Base-by-base conservation (phyloP, 2,797 vertebrate genomes). In the Ficedula albicollis region DNA sequence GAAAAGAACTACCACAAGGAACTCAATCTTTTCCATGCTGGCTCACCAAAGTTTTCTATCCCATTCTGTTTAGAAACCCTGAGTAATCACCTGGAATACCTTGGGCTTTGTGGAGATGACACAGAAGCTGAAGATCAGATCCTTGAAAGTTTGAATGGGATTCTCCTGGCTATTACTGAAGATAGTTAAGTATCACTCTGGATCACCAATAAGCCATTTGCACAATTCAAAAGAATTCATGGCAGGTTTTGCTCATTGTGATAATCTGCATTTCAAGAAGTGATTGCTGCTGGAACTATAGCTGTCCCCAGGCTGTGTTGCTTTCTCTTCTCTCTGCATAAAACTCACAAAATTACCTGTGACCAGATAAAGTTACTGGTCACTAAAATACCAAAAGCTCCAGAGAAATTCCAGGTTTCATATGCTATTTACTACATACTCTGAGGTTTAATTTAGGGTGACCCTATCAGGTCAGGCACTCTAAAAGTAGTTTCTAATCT, bases 131-230 rank as follows among this genome's bases (percentile, higher is more conserved):
- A 97, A 87, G 93, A 95, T 13, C 84, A 94, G 75, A 96, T 97
- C 59, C 87, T 97, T 55, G 63, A 93, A 89, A 97, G 94, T 62
- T 79, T 98, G 75, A 89, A 97, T 60, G 93, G 89, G 64, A 94
- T 98, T 89, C 97, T 98, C 39, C 88, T 93, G 85, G 96, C 97
- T 84, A 64, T 98, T 72, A 60, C 78, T 84, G 96, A 97, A 98
- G 96, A 98, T 8, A 97, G 97, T 97, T 98, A 97, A 98, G 97
- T 98, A 97, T 91, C 76, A 52, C 64, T 85, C 49, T 39, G 13
- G 62, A 78, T 63, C 22, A n/a, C 49, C 44, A 21, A 62, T 64
- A 56, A 41, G 81, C 19, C 13, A 29, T n/a, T 39, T 62, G 15
- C 43, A 64, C 29, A 63, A 34, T 16, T 36, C 15, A 22, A 83